Evolutionary conservation across 2,888 invertebrate species (phyloP).

Genomic region (Cartodere bifasciata): DNA sequence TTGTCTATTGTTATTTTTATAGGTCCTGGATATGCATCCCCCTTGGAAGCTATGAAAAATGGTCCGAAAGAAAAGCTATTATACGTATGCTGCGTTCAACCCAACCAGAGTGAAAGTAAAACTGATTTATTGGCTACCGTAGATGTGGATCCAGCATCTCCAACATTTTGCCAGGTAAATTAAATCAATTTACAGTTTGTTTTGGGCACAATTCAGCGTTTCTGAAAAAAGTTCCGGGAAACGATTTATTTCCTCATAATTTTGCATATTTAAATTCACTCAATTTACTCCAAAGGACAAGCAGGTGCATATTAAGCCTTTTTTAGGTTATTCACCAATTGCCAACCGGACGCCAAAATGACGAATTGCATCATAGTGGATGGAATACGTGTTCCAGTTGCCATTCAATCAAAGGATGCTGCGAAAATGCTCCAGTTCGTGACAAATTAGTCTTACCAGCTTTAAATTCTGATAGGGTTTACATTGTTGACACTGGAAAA

Average conservation of each 20-base stretch:
- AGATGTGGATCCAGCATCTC: slow-evolving; percentile 79
- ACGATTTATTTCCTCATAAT: too few species aligned
- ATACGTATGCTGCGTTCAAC: slow-evolving; percentile 82
- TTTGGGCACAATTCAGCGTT: too few species aligned
- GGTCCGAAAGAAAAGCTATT: slow-evolving; percentile 77
- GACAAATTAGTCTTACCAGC: slow-evolving; percentile 74
- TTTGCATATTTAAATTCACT: too few species aligned
- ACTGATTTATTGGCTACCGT: slow-evolving; percentile 85
- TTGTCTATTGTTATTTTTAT: too few species aligned
- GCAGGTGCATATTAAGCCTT: slow-evolving; percentile 2
- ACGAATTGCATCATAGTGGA: slow-evolving; percentile 91
- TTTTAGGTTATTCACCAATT: slow-evolving; percentile 76
- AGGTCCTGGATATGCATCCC: slow-evolving; percentile 69
- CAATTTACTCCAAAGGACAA: too few species aligned
- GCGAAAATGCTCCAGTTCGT: slow-evolving; percentile 41
- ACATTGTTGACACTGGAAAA: slow-evolving; percentile 66
- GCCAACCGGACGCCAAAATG: slow-evolving; percentile 59
- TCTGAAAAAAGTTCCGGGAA: too few species aligned
- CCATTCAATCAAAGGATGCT: slow-evolving; percentile 38
- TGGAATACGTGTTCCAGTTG: slow-evolving; percentile 98
- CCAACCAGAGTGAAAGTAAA: slow-evolving; percentile 47
- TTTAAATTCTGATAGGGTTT: slow-evolving; percentile 70
- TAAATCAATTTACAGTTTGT: slow-evolving; percentile 4
- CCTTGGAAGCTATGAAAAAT: slow-evolving; percentile 66
- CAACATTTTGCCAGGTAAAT: slow-evolving; percentile 68